Evolutionary conservation across 2,113 vertebrate genomes (phyloP), one percentile per base, ranked within the genome.

Genomic region (Lynx canadensis): DNA sequence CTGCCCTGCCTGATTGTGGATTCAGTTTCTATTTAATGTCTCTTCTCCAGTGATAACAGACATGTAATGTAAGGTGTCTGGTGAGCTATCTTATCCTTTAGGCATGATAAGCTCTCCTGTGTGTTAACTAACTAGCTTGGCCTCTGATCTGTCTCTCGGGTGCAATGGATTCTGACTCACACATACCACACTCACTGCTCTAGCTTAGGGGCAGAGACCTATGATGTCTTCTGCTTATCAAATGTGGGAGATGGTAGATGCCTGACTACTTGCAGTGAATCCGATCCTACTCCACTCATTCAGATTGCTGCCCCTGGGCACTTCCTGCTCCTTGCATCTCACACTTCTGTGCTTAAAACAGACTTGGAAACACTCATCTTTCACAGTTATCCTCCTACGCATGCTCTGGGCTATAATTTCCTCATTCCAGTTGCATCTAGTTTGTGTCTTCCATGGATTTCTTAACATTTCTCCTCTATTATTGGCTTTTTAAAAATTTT

Each of bases 331-430:
- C 69, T 91, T 94, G 48, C 7, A n/a, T 89, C 48, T 94, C 27
- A 91, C 79, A 82, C 45, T 95, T 89, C 21, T 89, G 4, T 92
- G 57, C 66, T 65, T 81, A 82, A 97, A 84, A 33, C 19, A 89
- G 66, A 69, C 73, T 36, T n/a, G 11, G 33, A 71, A 92, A 69
- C 21, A 19, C 31, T 27, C 63, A 85, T 84, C 80, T 93, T 89
- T 93, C 45, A 33, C n/a, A 68, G 21, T 93, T 96, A 76, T 23
- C 41, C 71, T 95, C 19, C 65, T 81, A 60, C 25, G 25, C 23
- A 7, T 88, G 69, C 33, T 93, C 33, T 91, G 45, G 90, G 69
- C 48, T 80, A 11, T 95, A 84, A 45, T 89, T 84, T 95, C 4
- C 71, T 93, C 68, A 27, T 25, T 95, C 14, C 31, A 69, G 4